phyloP scores from a whole-genome alignment of 2,888 invertebrate species.

The Callinectes sapidus region DNA sequence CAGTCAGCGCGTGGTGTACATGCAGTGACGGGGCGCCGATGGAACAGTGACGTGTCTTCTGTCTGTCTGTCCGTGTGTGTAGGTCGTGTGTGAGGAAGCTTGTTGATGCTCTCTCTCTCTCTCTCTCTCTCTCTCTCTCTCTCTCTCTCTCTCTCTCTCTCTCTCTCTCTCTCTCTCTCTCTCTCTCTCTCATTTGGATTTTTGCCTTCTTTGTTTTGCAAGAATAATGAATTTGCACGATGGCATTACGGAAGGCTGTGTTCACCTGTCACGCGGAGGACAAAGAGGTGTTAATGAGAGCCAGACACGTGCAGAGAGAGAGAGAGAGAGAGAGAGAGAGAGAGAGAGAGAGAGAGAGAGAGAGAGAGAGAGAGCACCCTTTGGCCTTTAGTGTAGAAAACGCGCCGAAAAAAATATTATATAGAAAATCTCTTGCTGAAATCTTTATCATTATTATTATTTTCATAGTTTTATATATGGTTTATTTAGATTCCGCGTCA shows the following conservation, averaged over 20 bases:
- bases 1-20: constrained; percentile 12
- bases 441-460: not conserved
- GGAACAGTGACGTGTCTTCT: constrained; percentile 31
- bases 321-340: not conserved
- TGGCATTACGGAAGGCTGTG: constrained; percentile 29
- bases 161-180: constrained; percentile 24
- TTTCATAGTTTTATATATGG: not conserved
- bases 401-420: not conserved
- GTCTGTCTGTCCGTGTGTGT: not conserved
- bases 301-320: not conserved
- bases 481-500: not conserved
- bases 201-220: not conserved
- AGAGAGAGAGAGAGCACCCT: not conserved
- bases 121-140: constrained; percentile 34
- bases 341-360: too few species aligned
- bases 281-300: constrained; percentile 31
- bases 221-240: not conserved
- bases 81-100: not conserved
- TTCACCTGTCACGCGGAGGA: constrained; percentile 7
- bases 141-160: constrained; percentile 22
- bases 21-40: constrained; percentile 30
- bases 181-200: not conserved
- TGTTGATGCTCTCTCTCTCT: not conserved
- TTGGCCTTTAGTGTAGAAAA: not conserved
- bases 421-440: not conserved